Evolutionary conservation across 2,797 vertebrate species (phyloP), one percentile per base, ranked within the genome.

Genomic region (Forpus xanthops): DNA sequence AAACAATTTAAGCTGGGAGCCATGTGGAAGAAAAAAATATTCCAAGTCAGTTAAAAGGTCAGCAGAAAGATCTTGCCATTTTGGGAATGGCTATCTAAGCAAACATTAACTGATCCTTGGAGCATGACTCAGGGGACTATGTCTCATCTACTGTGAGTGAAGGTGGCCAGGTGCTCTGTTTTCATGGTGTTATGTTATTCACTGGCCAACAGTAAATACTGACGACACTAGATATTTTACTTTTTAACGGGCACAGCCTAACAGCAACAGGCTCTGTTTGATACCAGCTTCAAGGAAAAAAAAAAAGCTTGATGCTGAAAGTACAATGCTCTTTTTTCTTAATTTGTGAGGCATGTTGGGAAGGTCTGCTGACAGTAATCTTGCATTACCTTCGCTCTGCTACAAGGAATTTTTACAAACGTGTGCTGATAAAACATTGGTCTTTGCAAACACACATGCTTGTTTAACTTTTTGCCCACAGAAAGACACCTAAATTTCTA

Each of bases 371-470:
- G 5, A 21, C 4, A 61, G 25, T 15, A 82, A 76, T 53, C 64
- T 61, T 37, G 17, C 6, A 56, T 15, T 18, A 33, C 20, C 45
- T 76, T 71, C 37, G 31, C 37, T 68, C 28, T 60, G 28, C 35
- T 49, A 44, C 44, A n/a, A 76, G 41, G 42, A 86, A 62, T 73
- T 79, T 31, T 71, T 67, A 52, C 55, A 79, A 55, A 62, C 4
- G 7, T 21, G 3, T 56, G 23, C 28, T 33, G 11, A 15, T 44
- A 60, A 52, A 81, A 8, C 0, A 0, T 37, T 0, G 0, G 11
- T 23, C 19, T 84, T 74, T 27, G 33, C 72, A 89, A 66, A 74
- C 23, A 31, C 17, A 13, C 19, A 3, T 13, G 11, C 17, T 61
- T 27, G 7, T 49, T 76, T 9, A 76, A 60, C 28, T 41, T 90